Evolutionary conservation across 2,113 vertebrate species (phyloP), one percentile per base, ranked within the genome.

Genomic region (Laticauda laticaudata): DNA sequence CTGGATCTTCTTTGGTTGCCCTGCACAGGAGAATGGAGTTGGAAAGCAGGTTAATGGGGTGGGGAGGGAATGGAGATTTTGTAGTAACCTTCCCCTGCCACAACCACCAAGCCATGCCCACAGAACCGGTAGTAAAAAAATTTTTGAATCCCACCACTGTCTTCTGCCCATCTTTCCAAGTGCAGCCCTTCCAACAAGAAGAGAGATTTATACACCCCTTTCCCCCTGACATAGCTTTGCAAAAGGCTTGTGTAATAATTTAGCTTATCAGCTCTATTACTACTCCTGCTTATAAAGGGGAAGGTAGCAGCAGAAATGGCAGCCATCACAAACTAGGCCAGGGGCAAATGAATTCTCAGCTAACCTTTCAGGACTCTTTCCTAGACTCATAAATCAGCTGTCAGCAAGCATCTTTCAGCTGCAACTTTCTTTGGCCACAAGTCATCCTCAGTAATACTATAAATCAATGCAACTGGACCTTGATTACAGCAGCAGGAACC

Each of bases 251-350:
- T 85, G 94, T 94, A 90, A 94, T 95, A 94, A 96, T 96, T 96
- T 92, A 94, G 93, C 96, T 96, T 95, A 92, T 94, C 86, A 88
- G 92, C 91, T 96, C 95, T 95, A 95, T 93, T 95, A 92, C 51
- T 95, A 91, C 64, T 92, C 34, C 94, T 94, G 95, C 7, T 91
- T 85, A 55, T 61, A 95, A 94, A 92, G 2, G 87, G 61, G 85
- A 64, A 18, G 20, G 34, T 61, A 69, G 75, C n/a, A 56, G 45
- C 92, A 92, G 85, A 96, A 92, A 51, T 95, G 90, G 90, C 90
- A 91, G 92, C 93, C 94, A 95, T 81, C 90, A 93, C 91, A 56
- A 96, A 94, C 88, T 0, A 0, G 15, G 0, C 64, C 87, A 92
- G 94, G 75, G 92, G 85, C 94, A 90, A 95, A 92, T 95, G 93